These are phyloP conservation scores for Eucriotettix oculatus DNA, from an alignment of 2,888 invertebrate species.

Conservation along the genomic window DNA sequence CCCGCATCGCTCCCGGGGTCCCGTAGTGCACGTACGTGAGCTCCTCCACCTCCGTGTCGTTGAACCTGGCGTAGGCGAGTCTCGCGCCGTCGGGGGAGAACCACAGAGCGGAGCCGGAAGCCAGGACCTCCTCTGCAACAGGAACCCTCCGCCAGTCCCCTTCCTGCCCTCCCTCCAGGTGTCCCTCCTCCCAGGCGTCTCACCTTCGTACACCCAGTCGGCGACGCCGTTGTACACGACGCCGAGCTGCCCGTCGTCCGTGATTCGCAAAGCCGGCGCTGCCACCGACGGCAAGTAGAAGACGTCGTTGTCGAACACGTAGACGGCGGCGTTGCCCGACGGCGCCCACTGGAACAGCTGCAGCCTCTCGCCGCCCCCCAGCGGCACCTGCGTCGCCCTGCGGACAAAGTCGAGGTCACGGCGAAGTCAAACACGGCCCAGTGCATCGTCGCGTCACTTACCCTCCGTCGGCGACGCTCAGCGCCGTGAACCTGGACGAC, in stretches of 20 bases:
- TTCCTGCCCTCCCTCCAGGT: too few relatives aligned
- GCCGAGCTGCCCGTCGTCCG: slow-evolving; percentile 41
- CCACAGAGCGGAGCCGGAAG: slow-evolving; percentile 57
- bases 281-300: slow-evolving; percentile 34
- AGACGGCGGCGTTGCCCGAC: slow-evolving; percentile 33
- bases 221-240: slow-evolving; percentile 66
- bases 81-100: slow-evolving; percentile 52
- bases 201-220: slow-evolving; percentile 90
- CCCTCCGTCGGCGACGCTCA: not conserved
- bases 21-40: slow-evolving; percentile 51
- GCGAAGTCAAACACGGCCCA: too few relatives aligned
- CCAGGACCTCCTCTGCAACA: slow-evolving; percentile 61
- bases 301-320: slow-evolving; percentile 52
- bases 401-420: too few relatives aligned
- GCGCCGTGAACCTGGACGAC: not conserved
- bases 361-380: slow-evolving; percentile 36
- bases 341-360: slow-evolving; percentile 47
- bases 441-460: not conserved
- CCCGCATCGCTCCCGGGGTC: slow-evolving; percentile 31
- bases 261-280: slow-evolving; percentile 30
- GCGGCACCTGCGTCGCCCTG: not conserved
- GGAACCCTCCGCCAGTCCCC: too few relatives aligned
- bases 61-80: slow-evolving; percentile 54
- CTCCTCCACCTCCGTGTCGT: slow-evolving; percentile 48
- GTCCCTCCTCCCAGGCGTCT: too few relatives aligned